phyloP scores from a whole-genome alignment of 2,113 vertebrate genomes.

The Xiphophorus maculatus region DNA sequence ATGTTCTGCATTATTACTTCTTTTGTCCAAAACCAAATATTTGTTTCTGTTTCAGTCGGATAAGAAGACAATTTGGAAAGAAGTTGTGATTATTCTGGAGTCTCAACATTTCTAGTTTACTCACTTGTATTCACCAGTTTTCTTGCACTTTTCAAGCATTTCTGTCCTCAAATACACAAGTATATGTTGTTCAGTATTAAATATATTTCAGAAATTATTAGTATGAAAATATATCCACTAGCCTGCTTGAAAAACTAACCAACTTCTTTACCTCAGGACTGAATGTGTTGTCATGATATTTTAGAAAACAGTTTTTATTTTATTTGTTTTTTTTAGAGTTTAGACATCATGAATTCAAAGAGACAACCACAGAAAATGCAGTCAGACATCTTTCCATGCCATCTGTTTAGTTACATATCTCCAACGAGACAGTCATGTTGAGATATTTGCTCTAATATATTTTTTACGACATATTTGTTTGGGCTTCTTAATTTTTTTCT shows the following conservation, averaged over 20 bases:
- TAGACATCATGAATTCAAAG: slow-evolving; percentile 6
- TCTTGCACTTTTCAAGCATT: slow-evolving; percentile 31
- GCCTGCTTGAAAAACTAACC: neutral
- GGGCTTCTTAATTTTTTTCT: slow-evolving; percentile 11
- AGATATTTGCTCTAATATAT: slow-evolving; percentile 10
- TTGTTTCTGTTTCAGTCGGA: slow-evolving; percentile 46
- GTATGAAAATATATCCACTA: neutral
- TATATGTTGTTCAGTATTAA: neutral
- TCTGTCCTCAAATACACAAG: slow-evolving; percentile 1
- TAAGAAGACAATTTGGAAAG: slow-evolving; percentile 49
- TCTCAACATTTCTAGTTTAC: slow-evolving; percentile 13
- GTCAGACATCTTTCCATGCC: slow-evolving; percentile 8
- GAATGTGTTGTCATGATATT: slow-evolving; percentile 3
- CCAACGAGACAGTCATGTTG: neutral
- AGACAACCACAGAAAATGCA: neutral
- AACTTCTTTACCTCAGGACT: slow-evolving; percentile 26
- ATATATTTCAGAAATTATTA: neutral
- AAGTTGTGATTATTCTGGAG: neutral
- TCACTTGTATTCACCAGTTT: slow-evolving; percentile 21
- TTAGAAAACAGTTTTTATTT: neutral
- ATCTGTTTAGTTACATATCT: slow-evolving; percentile 35
- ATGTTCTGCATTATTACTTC: neutral
- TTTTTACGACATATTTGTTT: slow-evolving; percentile 22
- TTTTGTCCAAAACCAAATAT: slow-evolving; percentile 9
- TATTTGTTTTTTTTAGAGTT: neutral